Percentiles rank a stretch among this genome's conserved stretches.
These are phyloP conservation scores for Smithornis capensis DNA, from an alignment of 2,113 vertebrate species.

Conservation along the genomic window DNA sequence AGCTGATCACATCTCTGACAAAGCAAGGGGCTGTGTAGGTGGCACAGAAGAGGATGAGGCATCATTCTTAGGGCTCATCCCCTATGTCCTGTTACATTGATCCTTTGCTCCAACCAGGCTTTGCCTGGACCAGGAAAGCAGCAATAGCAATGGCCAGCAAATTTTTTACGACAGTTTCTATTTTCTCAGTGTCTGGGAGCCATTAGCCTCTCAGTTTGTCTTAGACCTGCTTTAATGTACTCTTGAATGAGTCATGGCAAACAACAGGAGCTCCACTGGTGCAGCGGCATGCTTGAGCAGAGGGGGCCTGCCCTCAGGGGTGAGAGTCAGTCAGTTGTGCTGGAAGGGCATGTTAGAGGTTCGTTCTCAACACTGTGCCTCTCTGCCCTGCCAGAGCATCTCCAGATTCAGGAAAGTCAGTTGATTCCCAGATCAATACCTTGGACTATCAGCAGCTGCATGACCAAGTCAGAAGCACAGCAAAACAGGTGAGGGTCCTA, in stretches of 20 bases:
- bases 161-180: not conserved
- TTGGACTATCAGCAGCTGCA: not conserved
- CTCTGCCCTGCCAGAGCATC: not conserved
- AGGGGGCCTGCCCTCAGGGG: not conserved
- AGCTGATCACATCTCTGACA: not conserved
- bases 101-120: not conserved
- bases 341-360: not conserved
- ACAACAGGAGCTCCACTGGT: not conserved
- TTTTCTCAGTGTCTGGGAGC: not conserved
- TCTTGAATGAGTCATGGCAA: not conserved
- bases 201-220: not conserved
- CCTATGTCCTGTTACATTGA: fast-evolving
- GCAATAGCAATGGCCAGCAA: not conserved
- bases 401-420: not conserved
- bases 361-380: not conserved
- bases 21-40: not conserved
- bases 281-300: not conserved
- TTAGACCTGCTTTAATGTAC: not conserved
- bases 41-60: not conserved
- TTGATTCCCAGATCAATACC: fast-evolving
- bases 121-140: not conserved
- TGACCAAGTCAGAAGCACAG: not conserved
- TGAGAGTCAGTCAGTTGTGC: not conserved
- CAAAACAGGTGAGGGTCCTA: not conserved
- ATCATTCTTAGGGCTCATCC: not conserved